Evolutionary conservation across 2,888 invertebrate genomes (phyloP).

Genomic region (Stenoptilia bipunctidactyla): DNA sequence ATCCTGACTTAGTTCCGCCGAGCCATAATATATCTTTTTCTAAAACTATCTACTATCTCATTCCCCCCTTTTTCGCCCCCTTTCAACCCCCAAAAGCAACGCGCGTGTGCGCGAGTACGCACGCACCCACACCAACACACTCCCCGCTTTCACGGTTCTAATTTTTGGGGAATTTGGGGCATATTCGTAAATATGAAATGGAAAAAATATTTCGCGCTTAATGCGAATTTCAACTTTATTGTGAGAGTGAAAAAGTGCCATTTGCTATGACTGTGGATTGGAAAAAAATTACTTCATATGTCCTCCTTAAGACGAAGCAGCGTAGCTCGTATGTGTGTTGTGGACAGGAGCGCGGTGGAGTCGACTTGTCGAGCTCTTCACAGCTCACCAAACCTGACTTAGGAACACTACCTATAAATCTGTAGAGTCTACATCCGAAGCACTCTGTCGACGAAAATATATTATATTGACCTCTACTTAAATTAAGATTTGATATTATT

Average conservation of each 20-base stretch:
- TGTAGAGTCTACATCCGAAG: no score
- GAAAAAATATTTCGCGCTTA: slow-evolving; percentile 65
- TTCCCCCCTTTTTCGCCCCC: slow-evolving; percentile 20
- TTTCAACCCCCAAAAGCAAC: slow-evolving; percentile 22
- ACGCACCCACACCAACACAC: slow-evolving; percentile 35
- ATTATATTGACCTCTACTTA: no score
- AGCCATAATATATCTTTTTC: slow-evolving; percentile 50
- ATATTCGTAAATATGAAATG: slow-evolving; percentile 74
- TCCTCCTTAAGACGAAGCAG: slow-evolving; percentile 72
- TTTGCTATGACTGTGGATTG: slow-evolving; percentile 32
- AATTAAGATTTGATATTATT: no score
- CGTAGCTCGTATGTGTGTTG: slow-evolving; percentile 66
- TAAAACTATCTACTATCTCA: slow-evolving; percentile 64
- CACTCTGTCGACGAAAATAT: no score
- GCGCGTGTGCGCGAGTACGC: slow-evolving; percentile 39
- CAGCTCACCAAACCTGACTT: no score
- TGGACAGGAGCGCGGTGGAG: slow-evolving; percentile 34
- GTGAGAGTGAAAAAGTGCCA: slow-evolving; percentile 23
- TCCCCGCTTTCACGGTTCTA: slow-evolving; percentile 68
- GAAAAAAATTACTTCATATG: slow-evolving; percentile 73
- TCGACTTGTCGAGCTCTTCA: slow-evolving; percentile 10
- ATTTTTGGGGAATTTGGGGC: slow-evolving; percentile 73
- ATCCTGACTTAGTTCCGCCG: slow-evolving; percentile 21
- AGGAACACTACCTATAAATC: no score
- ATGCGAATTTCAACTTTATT: slow-evolving; percentile 31